Evolutionary conservation across 2,113 vertebrate genomes (phyloP), one percentile per base, ranked within the genome.

Genomic region (Aptenodytes patagonicus): DNA sequence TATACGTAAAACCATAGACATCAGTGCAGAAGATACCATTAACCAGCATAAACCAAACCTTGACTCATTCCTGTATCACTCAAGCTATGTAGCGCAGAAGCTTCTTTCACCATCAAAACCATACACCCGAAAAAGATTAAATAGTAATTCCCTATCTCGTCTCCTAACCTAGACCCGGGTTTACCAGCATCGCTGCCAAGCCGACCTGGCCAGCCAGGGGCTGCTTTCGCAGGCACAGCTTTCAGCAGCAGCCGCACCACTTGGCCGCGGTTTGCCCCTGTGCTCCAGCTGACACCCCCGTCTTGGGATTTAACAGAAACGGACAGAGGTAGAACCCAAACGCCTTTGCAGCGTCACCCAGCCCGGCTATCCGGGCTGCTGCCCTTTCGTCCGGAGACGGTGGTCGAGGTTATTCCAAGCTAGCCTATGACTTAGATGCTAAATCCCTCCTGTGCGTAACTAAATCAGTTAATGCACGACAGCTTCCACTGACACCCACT

Each of bases 1-100:
- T 0, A 2, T 1, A 8, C 6, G 2, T 11, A 52, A n/a, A 44
- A 10, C 32, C 44, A 6, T 0, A 24, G 46, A 52, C 14, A 7
- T 1, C 42, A 5, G 34, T 2, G 16, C 79, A 58, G 81, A 13
- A 51, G 65, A 13, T 6, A 5, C 16, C 24, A 15, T 15, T 17
- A 62, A 31, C 32, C n/a, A 46, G 55, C 52, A 36, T 3, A 34
- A 77, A 51, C 17, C 31, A n/a, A 31, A 17, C 22, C 68, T 28
- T 3, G 19, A 38, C 15, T 31, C 51, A 21, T 25, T n/a, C n/a
- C n/a, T 24, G 12, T 9, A 22, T 31, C 40, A 4, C 65, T 46
- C 46, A 10, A 36, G 29, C 40, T 34, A 7, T 0, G 11, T 2
- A 21, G 31, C 5, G 31, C 61, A 60, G 44, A 22, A 78, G 31